Evolutionary conservation across 2,113 vertebrate species (phyloP).

Genomic region (Rhagologus leucostigma): DNA sequence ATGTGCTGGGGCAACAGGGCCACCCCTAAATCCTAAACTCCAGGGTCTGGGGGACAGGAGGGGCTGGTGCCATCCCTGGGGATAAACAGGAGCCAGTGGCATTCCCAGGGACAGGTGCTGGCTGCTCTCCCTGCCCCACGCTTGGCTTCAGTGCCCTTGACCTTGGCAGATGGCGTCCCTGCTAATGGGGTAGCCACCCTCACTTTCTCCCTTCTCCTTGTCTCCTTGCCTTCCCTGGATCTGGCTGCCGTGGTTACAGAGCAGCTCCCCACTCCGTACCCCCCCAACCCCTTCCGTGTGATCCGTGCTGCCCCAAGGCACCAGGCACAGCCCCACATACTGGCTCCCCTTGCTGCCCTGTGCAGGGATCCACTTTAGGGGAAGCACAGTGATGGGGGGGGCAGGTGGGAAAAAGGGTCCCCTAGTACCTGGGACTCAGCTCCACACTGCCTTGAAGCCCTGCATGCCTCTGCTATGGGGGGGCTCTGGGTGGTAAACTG

Average conservation of each 20-base stretch:
- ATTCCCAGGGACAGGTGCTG: neutral
- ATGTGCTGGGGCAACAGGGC: neutral
- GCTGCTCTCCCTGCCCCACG: accelerated
- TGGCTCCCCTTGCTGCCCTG: neutral
- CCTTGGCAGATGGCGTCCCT: neutral
- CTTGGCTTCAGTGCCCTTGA: neutral
- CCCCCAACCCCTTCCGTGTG: neutral
- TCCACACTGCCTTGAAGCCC: neutral
- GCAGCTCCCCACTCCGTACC: neutral
- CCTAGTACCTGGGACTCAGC: neutral
- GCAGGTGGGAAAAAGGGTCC: neutral
- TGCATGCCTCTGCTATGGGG: accelerated
- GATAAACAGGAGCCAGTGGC: neutral
- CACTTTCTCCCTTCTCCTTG: neutral
- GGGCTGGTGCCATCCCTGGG: neutral
- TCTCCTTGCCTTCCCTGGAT: neutral
- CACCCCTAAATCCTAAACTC: neutral
- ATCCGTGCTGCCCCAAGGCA: neutral
- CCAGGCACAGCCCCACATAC: neutral
- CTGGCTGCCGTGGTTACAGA: neutral
- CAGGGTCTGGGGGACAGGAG: neutral
- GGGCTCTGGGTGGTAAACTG: neutral
- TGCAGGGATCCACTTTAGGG: neutral
- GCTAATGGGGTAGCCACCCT: neutral
- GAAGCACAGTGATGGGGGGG: neutral